These are phyloP conservation scores for Trigoniulus corallinus DNA, from an alignment of 1,140 invertebrate species.

Conservation along the genomic window DNA sequence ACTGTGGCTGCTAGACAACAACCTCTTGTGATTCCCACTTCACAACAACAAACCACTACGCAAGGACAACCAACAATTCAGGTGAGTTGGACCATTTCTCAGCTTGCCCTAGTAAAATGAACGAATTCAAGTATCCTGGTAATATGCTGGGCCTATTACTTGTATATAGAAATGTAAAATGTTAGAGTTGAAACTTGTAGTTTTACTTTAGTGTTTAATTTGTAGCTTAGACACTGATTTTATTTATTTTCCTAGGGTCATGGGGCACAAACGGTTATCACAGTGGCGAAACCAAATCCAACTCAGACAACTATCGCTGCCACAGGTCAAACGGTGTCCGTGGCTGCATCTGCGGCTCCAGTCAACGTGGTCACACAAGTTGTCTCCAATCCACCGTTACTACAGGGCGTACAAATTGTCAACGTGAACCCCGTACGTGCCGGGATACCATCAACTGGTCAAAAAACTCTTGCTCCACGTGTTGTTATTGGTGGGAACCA, in stretches of 20 bases:
- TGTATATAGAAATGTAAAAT: no score
- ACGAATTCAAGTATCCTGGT: no score
- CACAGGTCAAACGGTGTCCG: not conserved
- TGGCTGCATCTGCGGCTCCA: constrained; percentile 11
- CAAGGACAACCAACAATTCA: not conserved
- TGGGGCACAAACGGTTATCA: no score
- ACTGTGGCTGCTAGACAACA: constrained; percentile 23
- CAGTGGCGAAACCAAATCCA: no score
- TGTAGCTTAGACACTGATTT: not conserved
- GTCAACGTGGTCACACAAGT: constrained; percentile 22
- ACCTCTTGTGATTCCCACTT: constrained; percentile 17
- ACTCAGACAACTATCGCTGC: not conserved
- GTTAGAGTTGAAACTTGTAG: no score
- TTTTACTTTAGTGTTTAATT: not conserved
- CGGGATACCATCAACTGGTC: constrained; percentile 29
- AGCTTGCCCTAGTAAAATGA: no score
- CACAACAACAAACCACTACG: constrained; percentile 9
- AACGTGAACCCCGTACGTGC: constrained; percentile 55
- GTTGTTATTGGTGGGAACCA: constrained; percentile 45
- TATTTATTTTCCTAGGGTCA: not conserved
- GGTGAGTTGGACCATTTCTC: no score
- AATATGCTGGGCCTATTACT: no score
- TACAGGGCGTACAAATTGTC: constrained; percentile 47
- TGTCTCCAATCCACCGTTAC: constrained; percentile 17
- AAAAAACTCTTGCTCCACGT: constrained; percentile 53